Base-by-base conservation (phyloP, 1,140 invertebrate genomes). In the Drosophila serrata region DNA sequence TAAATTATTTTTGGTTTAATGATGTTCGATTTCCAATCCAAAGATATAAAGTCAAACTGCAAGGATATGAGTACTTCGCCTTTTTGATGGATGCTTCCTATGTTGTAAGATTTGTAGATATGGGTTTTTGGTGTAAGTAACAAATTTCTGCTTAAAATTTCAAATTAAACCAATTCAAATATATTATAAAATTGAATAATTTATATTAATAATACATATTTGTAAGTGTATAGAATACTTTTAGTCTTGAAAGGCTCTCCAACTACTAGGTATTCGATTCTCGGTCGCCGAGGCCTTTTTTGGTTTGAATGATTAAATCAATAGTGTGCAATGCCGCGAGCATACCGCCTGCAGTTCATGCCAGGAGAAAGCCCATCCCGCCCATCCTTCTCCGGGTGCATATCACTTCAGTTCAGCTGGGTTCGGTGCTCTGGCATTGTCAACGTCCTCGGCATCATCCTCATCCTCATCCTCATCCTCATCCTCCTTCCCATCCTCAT, bases 291-390 rank as follows among this genome's bases (percentile, higher is more conserved):
- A 53, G 65, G 61, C 61, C 31, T 65, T 42, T 65, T 42, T 11
- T 45, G 37, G 19, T 22, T 37, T 53, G 46, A 53, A 68, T 69
- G 65, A 69, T 69, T 69, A 67, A 69, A 69, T 69, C 65, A 69
- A 69, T 69, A 69, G 65, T 67, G 46, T 69, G 62, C 46, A 39
- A 29, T 53, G 61, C 39, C 56, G 29, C 35, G 39, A 17, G 15
- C 37, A 40, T 31, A 56, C 19, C 31, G 49, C 49, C 31, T 53
- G 49, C 49, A 53, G 49, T 56, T 58, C 24, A 31, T 22, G 33
- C 55, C 35, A 3, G 17, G 35, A n/a, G 6, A 27, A 62, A 29
- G 33, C 13, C 60, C 27, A 4, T 24, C 33, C 33, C 48, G 33
- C 19, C 56, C 61, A 63, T 43, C 56, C 61, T 24, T 42, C 62